Evolutionary conservation across 2,888 invertebrate genomes (phyloP), one percentile per base, ranked within the genome.

Genomic region (Hemaris fuciformis): DNA sequence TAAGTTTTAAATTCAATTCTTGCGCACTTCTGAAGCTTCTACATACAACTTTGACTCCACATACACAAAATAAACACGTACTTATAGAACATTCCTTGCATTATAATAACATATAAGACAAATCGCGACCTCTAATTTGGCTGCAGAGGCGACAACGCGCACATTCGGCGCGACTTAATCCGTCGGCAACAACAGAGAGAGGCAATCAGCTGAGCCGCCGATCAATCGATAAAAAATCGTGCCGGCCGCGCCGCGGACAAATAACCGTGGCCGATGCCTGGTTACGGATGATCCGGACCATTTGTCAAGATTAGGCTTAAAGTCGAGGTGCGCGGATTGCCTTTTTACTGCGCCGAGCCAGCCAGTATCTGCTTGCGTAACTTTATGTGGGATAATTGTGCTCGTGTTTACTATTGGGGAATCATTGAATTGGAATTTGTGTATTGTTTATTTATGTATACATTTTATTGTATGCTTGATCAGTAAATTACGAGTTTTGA

Each of bases 201-300:
- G 75, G 87, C 91, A 91, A 92, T 91, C 91, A 91, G 90, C 85
- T 91, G 88, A 89, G 88, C 88, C 79, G 72, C 80, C 85, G 90
- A 91, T 90, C 89, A 85, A 90, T 91, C 88, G 91, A 91, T 91
- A 91, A 92, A 89, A 88, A 90, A 89, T 87, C 81, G 84, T 83
- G 81, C 75, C 82, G 80, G 75, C 79, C 82, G 80, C 82, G 84
- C 80, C 79, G 82, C 81, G 83, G 86, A 87, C 87, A 84, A 88
- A 87, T 84, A 85, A 81, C 75, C 81, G 77, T 75, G 82, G 77
- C 80, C 77, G 79, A 76, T 53, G 75, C 74, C 76, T 68, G 75
- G 76, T 73, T 75, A 67, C 77, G 90, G 91, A 91, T 92, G 80
- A 91, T 91, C 92, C 81, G 73, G 64, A 83, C 86, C 89, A 91